Base-by-base conservation (phyloP, 2,113 vertebrate species). In the Heloderma charlesbogerti region DNA sequence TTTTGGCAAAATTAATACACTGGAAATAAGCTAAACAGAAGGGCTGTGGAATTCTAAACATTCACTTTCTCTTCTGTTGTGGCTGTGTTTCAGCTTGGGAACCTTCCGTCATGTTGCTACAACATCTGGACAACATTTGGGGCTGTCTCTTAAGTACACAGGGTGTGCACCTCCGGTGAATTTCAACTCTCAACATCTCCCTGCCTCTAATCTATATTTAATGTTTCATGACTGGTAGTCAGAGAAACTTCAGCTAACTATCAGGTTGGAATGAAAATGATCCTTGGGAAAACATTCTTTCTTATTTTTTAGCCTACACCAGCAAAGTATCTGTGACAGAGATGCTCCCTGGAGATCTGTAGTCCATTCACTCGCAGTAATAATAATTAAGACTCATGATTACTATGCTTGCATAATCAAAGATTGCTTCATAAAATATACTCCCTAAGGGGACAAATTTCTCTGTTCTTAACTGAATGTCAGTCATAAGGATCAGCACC, bases 171-270 rank as follows among this genome's bases (percentile, higher is more conserved):
- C 97, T 97, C 97, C 84, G 12, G 97, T 97, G 97, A 96, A 97
- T 98, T 98, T 97, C 96, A 97, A 97, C 97, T 98, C 97, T 97
- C 97, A 97, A 97, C 96, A 96, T 97, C 97, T 97, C 96, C 96
- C 96, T 97, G 96, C 95, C 96, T 97, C 95, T 98, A 98, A 98
- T 98, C 97, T 98, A 97, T 98, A 98, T 98, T 98, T 98, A 97
- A 98, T 98, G 97, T 97, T 97, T 97, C 96, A 95, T 97, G 97
- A 97, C 97, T 97, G 93, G 95, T 98, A 97, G 97, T 97, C 97
- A 97, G 96, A 97, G 97, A 96, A 96, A 96, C 94, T 97, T 96
- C 96, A 96, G 94, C 97, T 97, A 97, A 98, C 97, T 97, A 98
- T 96, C 97, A 97, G 97, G 95, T 95, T 96, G 96, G 97, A 97